These are phyloP conservation scores for Cosmia trapezina DNA, from an alignment of 2,888 invertebrate species.

Conservation along the genomic window DNA sequence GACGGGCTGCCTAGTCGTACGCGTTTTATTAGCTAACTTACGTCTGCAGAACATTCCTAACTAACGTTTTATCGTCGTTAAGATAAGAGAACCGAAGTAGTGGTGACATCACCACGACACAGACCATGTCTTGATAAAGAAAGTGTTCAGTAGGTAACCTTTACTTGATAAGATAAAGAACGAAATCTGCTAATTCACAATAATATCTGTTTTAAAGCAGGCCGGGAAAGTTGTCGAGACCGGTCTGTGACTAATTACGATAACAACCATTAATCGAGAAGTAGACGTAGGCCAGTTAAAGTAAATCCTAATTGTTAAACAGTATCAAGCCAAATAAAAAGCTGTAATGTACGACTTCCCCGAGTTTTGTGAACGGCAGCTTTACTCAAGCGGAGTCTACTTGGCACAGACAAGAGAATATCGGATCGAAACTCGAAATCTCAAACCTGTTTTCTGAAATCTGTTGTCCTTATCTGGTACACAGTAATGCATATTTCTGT, in stretches of 20 bases:
- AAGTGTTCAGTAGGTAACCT: conserved; percentile 85
- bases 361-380: conserved; percentile 78
- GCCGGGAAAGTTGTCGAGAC: conserved; percentile 61
- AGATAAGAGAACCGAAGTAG: conserved; percentile 85
- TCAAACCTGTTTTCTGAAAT: conserved; percentile 87
- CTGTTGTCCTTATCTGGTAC: conserved; percentile 80
- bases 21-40: conserved; percentile 73
- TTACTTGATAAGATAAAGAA: conserved; percentile 80
- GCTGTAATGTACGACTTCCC: conserved; percentile 76
- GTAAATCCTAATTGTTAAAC: conserved; percentile 69
- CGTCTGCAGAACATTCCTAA: conserved; percentile 81
- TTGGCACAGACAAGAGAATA: conserved; percentile 88
- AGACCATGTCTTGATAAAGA: conserved; percentile 85
- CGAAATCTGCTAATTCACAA: conserved; percentile 76
- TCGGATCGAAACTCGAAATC: conserved; percentile 90
- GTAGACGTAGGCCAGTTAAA: conserved; percentile 61
- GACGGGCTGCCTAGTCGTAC: conserved; percentile 67
- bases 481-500: conserved; percentile 75
- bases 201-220: conserved; percentile 58
- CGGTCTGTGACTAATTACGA: conserved; percentile 67
- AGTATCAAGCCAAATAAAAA: conserved; percentile 64
- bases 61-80: conserved; percentile 82
- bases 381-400: conserved; percentile 84
- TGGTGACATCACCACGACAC: conserved; percentile 86
- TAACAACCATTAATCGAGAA: conserved; percentile 67